Evolutionary conservation across 2,113 vertebrate genomes (phyloP), one percentile per base, ranked within the genome.

Genomic region (Lepidothrix coronata): DNA sequence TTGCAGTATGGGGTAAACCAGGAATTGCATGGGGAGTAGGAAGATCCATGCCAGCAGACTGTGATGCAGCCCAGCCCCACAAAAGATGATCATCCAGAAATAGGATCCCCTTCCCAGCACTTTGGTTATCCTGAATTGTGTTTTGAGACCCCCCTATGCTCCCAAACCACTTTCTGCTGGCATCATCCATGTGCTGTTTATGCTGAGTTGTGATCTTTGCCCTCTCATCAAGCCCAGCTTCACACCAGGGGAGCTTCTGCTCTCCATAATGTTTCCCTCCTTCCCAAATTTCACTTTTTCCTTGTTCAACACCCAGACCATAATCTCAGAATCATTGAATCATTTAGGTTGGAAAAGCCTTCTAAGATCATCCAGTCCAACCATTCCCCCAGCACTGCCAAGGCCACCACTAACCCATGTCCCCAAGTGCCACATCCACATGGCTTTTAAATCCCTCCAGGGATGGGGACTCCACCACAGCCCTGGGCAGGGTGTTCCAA

Each of bases 81-180:
- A 15, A 71, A 49, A 49, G 28, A 25, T 0, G 3, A 72, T 14
- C 16, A 19, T 7, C 48, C 61, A 17, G 43, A 41, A 83, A 23
- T 6, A 62, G 11, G 24, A 74, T 43, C n/a, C 46, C 35, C 22
- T 37, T 66, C 28, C 49, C 9, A 43, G 48, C 43, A 80, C 63
- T 76, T 72, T 3, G 33, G 15, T 48, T 80, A n/a, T 43, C 20
- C 52, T 57, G 68, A 37, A 23, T 46, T 46, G 9, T 17, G 15
- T 41, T 84, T 84, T 27, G 27, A 71, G 78, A 67, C 9, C 2
- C 17, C 12, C 0, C 11, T 55, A 6, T 0, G 0, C 22, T 75
- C 35, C 51, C 74, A 75, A 57, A 30, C 22, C 7, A 22, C 39
- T 62, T 91, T 57, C 58, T 88, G 20, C 24, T 41, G 31, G 14